These are phyloP conservation scores for Cryptoblepharus egeriae DNA, from an alignment of 2,797 vertebrate species.

Conservation along the genomic window DNA sequence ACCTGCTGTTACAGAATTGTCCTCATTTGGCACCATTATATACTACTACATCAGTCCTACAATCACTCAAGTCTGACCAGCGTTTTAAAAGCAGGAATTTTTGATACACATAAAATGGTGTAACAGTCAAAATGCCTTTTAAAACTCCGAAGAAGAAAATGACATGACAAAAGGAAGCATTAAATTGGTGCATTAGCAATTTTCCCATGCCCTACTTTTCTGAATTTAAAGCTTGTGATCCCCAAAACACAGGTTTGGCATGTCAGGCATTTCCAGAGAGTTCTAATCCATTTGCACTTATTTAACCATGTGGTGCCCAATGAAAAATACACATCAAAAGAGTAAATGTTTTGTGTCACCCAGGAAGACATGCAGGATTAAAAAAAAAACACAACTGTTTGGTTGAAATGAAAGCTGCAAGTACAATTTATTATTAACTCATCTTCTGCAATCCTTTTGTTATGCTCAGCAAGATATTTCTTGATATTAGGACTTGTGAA, in stretches of 20 bases:
- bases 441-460: slow-evolving; percentile 18
- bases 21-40: background rate
- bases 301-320: slow-evolving; percentile 34
- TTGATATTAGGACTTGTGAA: slow-evolving; percentile 23
- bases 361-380: background rate
- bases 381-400: slow-evolving; percentile 16
- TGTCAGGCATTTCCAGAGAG: slow-evolving; percentile 30
- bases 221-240: slow-evolving; percentile 24
- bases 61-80: background rate
- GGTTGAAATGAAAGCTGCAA: slow-evolving; percentile 41
- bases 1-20: no score
- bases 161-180: background rate
- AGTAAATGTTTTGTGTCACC: slow-evolving; percentile 32
- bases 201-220: background rate
- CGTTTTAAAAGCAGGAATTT: background rate
- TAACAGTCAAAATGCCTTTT: background rate
- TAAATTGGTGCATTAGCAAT: background rate
- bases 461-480: slow-evolving; percentile 16
- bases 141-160: background rate
- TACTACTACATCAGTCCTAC: background rate
- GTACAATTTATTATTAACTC: slow-evolving; percentile 18
- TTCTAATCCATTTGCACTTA: slow-evolving; percentile 51
- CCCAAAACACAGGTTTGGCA: background rate
- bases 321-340: background rate
- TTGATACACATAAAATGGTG: background rate